Percentiles rank a stretch among this genome's conserved stretches.
Conservation (phyloP, 2,888 invertebrate species). For the Pogonocherus hispidulus region DNA sequence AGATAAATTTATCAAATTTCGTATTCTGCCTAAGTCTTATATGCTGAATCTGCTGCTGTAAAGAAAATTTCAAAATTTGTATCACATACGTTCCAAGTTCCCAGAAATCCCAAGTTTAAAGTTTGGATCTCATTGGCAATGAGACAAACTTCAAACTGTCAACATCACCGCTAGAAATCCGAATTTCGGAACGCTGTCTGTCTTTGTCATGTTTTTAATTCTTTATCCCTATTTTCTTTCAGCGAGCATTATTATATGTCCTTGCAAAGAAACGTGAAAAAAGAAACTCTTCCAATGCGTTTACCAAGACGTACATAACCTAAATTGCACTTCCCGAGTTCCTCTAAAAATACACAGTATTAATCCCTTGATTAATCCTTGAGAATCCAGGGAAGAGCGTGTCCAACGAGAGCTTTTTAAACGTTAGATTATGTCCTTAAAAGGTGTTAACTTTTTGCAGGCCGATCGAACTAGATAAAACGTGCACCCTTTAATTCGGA, state of each 20-base stretch:
- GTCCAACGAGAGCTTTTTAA: constrained; percentile 13
- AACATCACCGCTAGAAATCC: no score
- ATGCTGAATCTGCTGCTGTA: no score
- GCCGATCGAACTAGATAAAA: constrained; percentile 49
- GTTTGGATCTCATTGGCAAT: no score
- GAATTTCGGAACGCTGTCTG: no score
- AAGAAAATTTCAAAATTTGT: no score
- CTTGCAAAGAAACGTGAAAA: neutral
- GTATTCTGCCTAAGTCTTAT: no score
- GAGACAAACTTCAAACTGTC: no score
- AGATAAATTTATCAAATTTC: no score
- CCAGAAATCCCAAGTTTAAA: no score
- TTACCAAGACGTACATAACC: neutral
- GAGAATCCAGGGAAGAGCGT: neutral
- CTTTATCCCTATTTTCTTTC: neutral
- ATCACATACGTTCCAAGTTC: no score
- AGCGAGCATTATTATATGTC: neutral
- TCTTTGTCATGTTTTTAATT: no score
- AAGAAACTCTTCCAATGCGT: neutral
- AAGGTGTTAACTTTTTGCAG: constrained; percentile 38
- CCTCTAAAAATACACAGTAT: constrained; percentile 1
- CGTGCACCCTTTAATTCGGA: constrained; percentile 53
- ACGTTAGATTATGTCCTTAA: constrained; percentile 27
- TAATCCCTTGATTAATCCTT: no score
- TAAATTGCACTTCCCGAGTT: neutral